Percentiles rank a stretch among this genome's conserved stretches.
These are phyloP conservation scores for Heliconius ismenius DNA, from an alignment of 2,888 invertebrate genomes.

Conservation along the genomic window DNA sequence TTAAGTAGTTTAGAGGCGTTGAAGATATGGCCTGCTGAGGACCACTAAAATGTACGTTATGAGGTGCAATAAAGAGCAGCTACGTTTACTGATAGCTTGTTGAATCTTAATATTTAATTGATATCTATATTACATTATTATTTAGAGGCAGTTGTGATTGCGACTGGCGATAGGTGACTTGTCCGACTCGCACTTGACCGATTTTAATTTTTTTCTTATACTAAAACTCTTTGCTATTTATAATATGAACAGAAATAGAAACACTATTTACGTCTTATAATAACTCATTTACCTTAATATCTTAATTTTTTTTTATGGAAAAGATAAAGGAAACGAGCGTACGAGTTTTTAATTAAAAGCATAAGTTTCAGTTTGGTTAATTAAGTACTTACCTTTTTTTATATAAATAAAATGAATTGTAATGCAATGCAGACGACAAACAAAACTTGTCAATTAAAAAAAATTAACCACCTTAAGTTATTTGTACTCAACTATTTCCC, in stretches of 20 bases:
- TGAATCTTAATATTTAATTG: not conserved
- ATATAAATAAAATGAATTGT: not conserved
- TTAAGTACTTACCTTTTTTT: not conserved
- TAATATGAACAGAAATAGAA: too few relatives aligned
- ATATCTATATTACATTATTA: not conserved
- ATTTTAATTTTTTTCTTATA: too few relatives aligned
- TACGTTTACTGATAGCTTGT: not conserved
- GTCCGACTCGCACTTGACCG: too few relatives aligned
- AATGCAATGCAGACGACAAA: not conserved
- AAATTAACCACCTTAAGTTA: not conserved
- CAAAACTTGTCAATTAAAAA: not conserved
- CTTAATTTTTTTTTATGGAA: too few relatives aligned
- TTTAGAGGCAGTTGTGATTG: too few relatives aligned
- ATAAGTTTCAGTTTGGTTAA: not conserved
- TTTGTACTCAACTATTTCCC: slow-evolving; percentile 15
- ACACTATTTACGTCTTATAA: too few relatives aligned
- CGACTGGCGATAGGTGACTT: too few relatives aligned
- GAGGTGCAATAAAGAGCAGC: slow-evolving; percentile 6
- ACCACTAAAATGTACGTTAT: slow-evolving; percentile 35
- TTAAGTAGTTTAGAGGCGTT: slow-evolving; percentile 73
- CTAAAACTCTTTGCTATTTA: too few relatives aligned
- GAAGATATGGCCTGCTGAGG: slow-evolving; percentile 55
- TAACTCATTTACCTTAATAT: too few relatives aligned
- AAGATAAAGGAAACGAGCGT: too few relatives aligned
- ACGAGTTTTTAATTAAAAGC: too few relatives aligned